Evolutionary conservation across 2,888 invertebrate species (phyloP).

Genomic region (Athalia rosae): DNA sequence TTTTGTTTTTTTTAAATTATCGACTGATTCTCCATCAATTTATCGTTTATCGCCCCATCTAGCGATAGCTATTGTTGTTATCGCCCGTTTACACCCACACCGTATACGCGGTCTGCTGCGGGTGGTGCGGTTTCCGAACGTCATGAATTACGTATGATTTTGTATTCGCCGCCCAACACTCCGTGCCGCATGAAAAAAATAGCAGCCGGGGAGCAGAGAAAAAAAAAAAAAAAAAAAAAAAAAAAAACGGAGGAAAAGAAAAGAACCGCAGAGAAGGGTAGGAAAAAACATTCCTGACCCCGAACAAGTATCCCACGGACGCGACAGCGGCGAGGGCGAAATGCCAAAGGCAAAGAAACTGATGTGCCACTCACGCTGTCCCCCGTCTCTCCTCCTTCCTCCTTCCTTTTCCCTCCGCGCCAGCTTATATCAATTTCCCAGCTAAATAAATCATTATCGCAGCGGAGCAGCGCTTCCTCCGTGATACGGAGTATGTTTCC

Average conservation of each 20-base stretch:
- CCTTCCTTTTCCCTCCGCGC: neutral
- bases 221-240: neutral
- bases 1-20: slow-evolving; percentile 17
- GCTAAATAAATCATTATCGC: slow-evolving; percentile 64
- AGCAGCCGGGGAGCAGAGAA: neutral
- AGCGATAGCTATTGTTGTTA: too few relatives aligned
- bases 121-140: slow-evolving; percentile 14
- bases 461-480: slow-evolving; percentile 55
- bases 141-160: slow-evolving; percentile 36
- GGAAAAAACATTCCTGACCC: neutral
- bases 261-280: neutral
- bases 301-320: neutral
- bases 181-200: neutral
- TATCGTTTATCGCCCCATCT: neutral
- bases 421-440: slow-evolving; percentile 43
- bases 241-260: neutral
- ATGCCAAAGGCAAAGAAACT: slow-evolving; percentile 23
- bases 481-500: slow-evolving; percentile 61
- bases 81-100: too few relatives aligned
- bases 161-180: slow-evolving; percentile 1
- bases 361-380: neutral
- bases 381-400: neutral
- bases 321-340: neutral
- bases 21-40: slow-evolving; percentile 20
- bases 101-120: too few relatives aligned